Conservation (phyloP, 1,140 invertebrate species). For the Drosophila parvula region DNA sequence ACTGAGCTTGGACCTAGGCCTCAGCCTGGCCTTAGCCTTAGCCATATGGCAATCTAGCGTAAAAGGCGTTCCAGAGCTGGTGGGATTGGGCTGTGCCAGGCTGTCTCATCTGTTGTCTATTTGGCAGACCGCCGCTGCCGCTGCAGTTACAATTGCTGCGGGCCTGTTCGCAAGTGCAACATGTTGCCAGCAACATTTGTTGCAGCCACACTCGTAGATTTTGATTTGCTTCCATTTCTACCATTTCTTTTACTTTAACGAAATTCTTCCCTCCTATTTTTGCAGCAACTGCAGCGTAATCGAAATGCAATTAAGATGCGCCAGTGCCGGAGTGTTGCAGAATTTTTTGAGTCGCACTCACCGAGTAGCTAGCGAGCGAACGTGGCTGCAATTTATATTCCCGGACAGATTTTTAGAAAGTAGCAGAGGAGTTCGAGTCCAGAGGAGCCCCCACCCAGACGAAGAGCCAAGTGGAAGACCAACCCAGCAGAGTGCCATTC, state of each 20-base stretch:
- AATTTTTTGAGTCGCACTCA: constrained; percentile 51
- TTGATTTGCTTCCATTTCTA: constrained; percentile 55
- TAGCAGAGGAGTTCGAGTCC: constrained; percentile 55
- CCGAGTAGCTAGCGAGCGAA: constrained; percentile 28
- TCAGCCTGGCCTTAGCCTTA: constrained; percentile 3
- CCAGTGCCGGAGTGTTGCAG: constrained; percentile 32
- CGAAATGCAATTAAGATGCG: constrained; percentile 81
- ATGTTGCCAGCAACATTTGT: constrained; percentile 72
- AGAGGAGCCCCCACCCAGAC: constrained; percentile 32
- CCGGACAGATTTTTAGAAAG: constrained; percentile 77
- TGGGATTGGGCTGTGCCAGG: constrained; percentile 61
- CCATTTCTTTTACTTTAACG: constrained; percentile 33
- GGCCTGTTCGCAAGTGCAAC: constrained; percentile 68
- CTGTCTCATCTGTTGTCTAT: constrained; percentile 79
- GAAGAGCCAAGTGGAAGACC: constrained; percentile 24
- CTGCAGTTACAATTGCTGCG: constrained; percentile 56
- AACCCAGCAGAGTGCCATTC: constrained; percentile 66
- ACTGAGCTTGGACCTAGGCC: constrained; percentile 3
- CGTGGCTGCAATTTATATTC: constrained; percentile 64
- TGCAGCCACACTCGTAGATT: constrained; percentile 62
- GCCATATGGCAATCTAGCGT: constrained; percentile 21
- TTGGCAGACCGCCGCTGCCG: constrained; percentile 51
- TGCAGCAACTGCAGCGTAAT: constrained; percentile 62
- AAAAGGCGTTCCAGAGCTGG: constrained; percentile 64
- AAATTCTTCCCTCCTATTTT: constrained; percentile 23